Conservation (phyloP, 2,888 invertebrate species). For the Yponomeuta evonymella region DNA sequence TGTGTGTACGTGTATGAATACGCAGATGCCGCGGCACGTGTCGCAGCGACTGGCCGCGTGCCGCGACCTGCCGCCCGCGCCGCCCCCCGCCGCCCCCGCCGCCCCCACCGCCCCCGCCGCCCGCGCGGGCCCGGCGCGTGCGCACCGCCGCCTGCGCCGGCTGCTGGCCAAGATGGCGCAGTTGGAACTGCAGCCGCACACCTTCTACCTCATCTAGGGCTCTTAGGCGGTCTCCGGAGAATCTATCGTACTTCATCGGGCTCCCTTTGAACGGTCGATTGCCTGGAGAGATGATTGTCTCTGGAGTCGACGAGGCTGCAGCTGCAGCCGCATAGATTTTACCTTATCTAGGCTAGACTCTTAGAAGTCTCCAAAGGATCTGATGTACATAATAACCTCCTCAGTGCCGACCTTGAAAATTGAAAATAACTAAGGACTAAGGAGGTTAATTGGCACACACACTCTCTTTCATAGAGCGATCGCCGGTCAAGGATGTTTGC, state of each 20-base stretch:
- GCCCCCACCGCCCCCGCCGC: conserved; percentile 79
- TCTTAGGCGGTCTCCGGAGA: too few relatives aligned
- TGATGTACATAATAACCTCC: too few relatives aligned
- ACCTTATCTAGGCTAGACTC: neutral
- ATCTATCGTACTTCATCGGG: too few relatives aligned
- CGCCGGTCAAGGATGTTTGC: too few relatives aligned
- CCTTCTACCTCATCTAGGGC: conserved; percentile 39
- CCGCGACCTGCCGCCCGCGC: conserved; percentile 73
- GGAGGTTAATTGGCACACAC: too few relatives aligned
- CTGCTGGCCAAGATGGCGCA: conserved; percentile 99
- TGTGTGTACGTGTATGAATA: too few relatives aligned
- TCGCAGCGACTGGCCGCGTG: conserved; percentile 91
- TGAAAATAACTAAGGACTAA: too few relatives aligned
- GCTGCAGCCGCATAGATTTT: neutral
- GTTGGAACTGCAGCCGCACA: conserved; percentile 81
- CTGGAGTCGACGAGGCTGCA: too few relatives aligned
- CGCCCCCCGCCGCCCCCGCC: conserved; percentile 75
- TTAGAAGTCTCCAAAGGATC: neutral
- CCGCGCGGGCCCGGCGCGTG: conserved; percentile 68
- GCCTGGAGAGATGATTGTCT: neutral
- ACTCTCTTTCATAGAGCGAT: too few relatives aligned
- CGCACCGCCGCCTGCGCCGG: conserved; percentile 89
- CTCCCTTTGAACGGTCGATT: neutral
- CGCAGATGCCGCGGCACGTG: conserved; percentile 91
- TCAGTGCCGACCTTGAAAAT: too few relatives aligned